These are phyloP conservation scores for Heterotis niloticus DNA, from an alignment of 2,113 vertebrate species.

Conservation along the genomic window DNA sequence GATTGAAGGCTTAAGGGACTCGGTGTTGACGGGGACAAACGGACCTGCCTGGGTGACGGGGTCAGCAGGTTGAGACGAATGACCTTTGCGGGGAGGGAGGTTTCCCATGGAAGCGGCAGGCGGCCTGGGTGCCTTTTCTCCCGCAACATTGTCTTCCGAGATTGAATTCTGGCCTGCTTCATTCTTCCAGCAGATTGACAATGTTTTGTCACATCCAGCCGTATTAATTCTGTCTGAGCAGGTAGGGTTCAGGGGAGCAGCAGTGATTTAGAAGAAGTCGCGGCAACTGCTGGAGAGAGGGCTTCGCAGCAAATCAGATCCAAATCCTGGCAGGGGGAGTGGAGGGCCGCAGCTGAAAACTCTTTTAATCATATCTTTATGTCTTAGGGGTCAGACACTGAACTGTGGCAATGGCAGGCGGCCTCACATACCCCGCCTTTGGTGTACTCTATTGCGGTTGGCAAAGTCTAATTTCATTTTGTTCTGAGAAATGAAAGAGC, in stretches of 20 bases:
- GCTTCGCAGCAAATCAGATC: slow-evolving; percentile 50
- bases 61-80: slow-evolving; percentile 8
- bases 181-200: slow-evolving; percentile 69
- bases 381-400: slow-evolving; percentile 53
- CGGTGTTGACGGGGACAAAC: neutral
- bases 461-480: slow-evolving; percentile 55
- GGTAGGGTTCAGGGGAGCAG: slow-evolving; percentile 64
- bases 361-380: slow-evolving; percentile 55
- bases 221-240: slow-evolving; percentile 66
- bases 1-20: neutral
- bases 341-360: slow-evolving; percentile 50
- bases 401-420: slow-evolving; percentile 45
- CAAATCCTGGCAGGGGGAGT: slow-evolving; percentile 49
- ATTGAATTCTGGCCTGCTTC: slow-evolving; percentile 66
- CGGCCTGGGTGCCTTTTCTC: slow-evolving; percentile 45
- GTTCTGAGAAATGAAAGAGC: slow-evolving; percentile 56
- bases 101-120: slow-evolving; percentile 45
- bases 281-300: slow-evolving; percentile 47
- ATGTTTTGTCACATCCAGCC: slow-evolving; percentile 65
- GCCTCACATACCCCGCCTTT: slow-evolving; percentile 44
- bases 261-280: slow-evolving; percentile 61
- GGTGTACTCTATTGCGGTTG: slow-evolving; percentile 51
- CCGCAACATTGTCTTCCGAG: slow-evolving; percentile 59
- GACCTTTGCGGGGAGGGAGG: slow-evolving; percentile 35
- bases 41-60: neutral